Conservation (phyloP, 2,113 vertebrate species). For the Lasiurus borealis region DNA sequence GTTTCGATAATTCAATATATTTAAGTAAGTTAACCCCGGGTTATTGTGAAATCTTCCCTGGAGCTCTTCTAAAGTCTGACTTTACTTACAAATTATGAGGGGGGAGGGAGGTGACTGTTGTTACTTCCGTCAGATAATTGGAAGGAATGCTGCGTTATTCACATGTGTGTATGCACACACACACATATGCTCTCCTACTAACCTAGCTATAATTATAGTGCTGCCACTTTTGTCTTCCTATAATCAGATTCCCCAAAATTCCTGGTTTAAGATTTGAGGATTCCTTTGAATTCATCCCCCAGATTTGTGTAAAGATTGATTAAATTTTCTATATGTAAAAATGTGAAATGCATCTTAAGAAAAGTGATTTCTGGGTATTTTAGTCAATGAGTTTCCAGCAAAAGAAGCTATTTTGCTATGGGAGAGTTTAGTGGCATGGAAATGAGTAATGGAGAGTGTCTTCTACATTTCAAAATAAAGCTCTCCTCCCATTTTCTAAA, state of each 20-base stretch:
- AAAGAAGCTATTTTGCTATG: slow-evolving; percentile 45
- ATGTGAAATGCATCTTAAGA: neutral
- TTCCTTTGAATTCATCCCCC: neutral
- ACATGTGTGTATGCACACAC: rapidly evolving
- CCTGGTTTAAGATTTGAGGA: neutral
- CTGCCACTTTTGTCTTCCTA: neutral
- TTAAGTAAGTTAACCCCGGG: neutral
- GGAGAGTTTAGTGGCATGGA: slow-evolving; percentile 6
- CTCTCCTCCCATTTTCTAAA: slow-evolving; percentile 22
- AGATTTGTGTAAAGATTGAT: neutral
- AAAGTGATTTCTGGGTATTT: slow-evolving; percentile 4
- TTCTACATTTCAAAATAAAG: slow-evolving; percentile 49
- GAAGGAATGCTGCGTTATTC: neutral
- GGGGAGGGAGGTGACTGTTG: neutral
- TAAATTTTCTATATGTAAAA: neutral
- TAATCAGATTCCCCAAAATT: neutral
- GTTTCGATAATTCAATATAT: slow-evolving; percentile 9
- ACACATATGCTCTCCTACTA: neutral
- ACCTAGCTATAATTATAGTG: too few species aligned
- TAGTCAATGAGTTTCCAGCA: neutral
- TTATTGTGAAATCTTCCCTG: neutral
- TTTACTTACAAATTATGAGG: neutral
- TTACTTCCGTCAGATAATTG: neutral
- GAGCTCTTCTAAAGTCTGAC: neutral
- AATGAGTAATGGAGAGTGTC: slow-evolving; percentile 28